Base-by-base conservation (phyloP, 2,888 invertebrate genomes). In the Julus scandinavius region DNA sequence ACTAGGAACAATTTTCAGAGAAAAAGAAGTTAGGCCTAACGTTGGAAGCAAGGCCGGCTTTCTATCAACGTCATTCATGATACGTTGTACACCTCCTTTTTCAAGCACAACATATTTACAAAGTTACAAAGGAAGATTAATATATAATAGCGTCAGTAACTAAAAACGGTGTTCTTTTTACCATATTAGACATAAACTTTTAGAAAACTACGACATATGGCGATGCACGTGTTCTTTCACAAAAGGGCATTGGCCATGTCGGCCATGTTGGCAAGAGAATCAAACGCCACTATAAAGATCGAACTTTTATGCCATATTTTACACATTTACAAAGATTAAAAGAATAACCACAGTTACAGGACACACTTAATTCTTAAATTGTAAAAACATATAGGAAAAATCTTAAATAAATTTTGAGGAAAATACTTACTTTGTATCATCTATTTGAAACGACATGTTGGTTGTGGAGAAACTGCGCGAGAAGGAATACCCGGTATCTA, bases 401-500 rank as follows among this genome's bases (percentile, higher is more conserved):
- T 13, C 3, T 15, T 6, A 54, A 54, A 9, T 54, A 54, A 13
- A 15, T 13, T 13, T 87, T 40, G 92, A 93, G 93, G 92, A 92
- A 91, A 90, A 29, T 92, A 94, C 95, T 95, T 95, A 96, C 96
- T 95, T 95, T 94, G 95, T 94, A 94, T 96, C 96, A 94, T 96
- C 96, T 93, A 94, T 93, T 93, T 95, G 94, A 95, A 94, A 95
- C 93, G 96, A 96, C 96, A 96, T 96, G 95, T 95, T 96, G 94
- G 94, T 95, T 95, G 45, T 85, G 20, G 5, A 41, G 88, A 88
- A 85, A 80, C 20, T 54, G 80, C 20, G 80, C 50, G 72, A 88
- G 29, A 40, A 88, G 45, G 45, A 41, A 41, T 45, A 45, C 54
- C 54, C 54, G 54, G 54, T 54, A 17, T 54, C 54, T 54, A 83